phyloP scores from a whole-genome alignment of 37 sponge, comb jelly and placozoan genomes.

The Oscarella lobularis region DNA sequence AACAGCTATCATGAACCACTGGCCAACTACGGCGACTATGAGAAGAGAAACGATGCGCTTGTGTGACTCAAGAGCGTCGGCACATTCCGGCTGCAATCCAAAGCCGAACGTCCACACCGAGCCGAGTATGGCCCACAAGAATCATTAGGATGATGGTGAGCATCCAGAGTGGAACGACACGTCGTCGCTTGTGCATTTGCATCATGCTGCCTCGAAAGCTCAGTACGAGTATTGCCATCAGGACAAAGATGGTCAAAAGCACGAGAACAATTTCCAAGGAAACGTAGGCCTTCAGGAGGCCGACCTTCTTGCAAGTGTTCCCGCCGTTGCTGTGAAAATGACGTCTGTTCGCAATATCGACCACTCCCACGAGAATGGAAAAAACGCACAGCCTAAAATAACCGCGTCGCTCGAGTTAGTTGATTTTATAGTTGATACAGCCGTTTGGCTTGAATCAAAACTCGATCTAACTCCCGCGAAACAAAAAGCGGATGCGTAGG shows the following conservation, averaged over 20 bases:
- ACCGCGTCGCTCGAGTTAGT: no score
- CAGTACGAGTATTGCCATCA: neutral
- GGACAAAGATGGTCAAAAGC: neutral
- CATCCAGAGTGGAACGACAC: neutral
- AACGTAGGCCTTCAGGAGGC: neutral
- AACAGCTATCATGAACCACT: neutral
- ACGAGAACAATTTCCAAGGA: neutral
- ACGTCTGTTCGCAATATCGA: neutral
- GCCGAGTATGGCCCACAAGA: neutral
- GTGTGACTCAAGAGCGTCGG: neutral
- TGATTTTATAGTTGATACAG: no score
- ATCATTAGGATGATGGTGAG: neutral
- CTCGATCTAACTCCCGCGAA: no score
- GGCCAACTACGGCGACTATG: neutral
- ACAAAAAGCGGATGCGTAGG: no score
- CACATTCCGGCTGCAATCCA: neutral
- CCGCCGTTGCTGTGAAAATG: neutral
- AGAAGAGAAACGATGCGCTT: neutral
- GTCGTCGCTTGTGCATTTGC: neutral
- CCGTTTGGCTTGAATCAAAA: no score
- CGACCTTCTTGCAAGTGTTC: neutral
- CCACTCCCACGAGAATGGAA: neutral
- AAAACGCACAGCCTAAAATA: neutral
- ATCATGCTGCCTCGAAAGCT: neutral
- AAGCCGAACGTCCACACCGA: constrained; percentile 3